Evolutionary conservation across 2,888 invertebrate species (phyloP).

Genomic region (Ferdinandea cuprea): DNA sequence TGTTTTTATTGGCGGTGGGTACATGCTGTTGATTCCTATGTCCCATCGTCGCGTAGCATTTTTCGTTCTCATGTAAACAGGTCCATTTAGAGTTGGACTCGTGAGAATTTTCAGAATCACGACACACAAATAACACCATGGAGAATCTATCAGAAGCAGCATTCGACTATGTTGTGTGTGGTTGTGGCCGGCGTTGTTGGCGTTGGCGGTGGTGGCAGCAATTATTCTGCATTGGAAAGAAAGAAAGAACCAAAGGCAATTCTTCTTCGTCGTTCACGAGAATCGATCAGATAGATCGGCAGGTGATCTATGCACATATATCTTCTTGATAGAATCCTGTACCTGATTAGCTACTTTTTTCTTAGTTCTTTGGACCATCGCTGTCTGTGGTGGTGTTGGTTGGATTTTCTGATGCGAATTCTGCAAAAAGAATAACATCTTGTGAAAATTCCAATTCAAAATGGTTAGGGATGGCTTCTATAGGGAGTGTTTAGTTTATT

Average conservation of each 20-base stretch:
- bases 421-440: slow-evolving; percentile 29
- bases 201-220: slow-evolving; percentile 18
- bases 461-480: neutral
- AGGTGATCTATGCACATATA: slow-evolving; percentile 61
- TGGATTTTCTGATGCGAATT: slow-evolving; percentile 9
- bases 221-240: slow-evolving; percentile 59
- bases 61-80: slow-evolving; percentile 69
- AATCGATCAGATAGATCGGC: slow-evolving; percentile 60
- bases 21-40: slow-evolving; percentile 33
- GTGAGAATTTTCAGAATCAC: slow-evolving; percentile 71
- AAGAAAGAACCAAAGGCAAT: slow-evolving; percentile 31
- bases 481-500: slow-evolving; percentile 5
- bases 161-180: neutral
- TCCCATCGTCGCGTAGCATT: slow-evolving; percentile 47
- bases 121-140: slow-evolving; percentile 8
- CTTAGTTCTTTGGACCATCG: neutral
- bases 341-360: slow-evolving; percentile 46
- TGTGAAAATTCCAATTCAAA: slow-evolving; percentile 13
- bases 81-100: slow-evolving; percentile 58
- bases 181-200: slow-evolving; percentile 9
- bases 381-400: neutral
- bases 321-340: slow-evolving; percentile 22
- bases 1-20: slow-evolving; percentile 4
- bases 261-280: slow-evolving; percentile 21
- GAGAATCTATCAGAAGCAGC: slow-evolving; percentile 6